phyloP scores from a whole-genome alignment of 2,113 vertebrate genomes.

The Oreocharis arfaki region DNA sequence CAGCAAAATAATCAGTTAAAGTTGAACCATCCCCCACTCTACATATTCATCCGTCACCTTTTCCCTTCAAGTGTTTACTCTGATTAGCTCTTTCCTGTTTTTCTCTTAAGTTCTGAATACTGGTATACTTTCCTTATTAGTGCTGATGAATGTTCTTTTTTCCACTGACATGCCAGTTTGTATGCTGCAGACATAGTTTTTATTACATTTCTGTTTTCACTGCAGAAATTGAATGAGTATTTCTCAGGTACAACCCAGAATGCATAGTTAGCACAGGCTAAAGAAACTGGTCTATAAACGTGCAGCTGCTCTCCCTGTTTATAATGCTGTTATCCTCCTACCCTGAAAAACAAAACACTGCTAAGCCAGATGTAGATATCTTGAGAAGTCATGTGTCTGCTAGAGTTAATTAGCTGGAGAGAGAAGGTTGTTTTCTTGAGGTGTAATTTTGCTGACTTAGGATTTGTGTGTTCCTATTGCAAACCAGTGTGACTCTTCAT shows the following conservation, averaged over 20 bases:
- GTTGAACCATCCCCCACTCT: background rate
- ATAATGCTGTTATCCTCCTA: background rate
- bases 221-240: background rate
- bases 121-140: background rate
- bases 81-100: conserved; percentile 51
- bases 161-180: background rate
- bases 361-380: background rate
- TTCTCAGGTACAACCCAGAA: background rate
- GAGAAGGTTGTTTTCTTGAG: background rate
- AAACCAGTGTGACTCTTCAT: background rate
- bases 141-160: background rate
- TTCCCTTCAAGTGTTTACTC: conserved; percentile 3
- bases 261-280: background rate
- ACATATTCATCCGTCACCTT: background rate
- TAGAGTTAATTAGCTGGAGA: background rate
- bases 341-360: background rate
- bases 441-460: background rate
- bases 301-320: conserved; percentile 28
- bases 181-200: background rate
- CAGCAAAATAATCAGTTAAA: background rate
- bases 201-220: background rate
- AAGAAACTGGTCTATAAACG: conserved; percentile 9
- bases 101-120: background rate
- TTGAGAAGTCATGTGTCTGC: background rate
- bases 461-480: background rate